Evolutionary conservation across 1,140 invertebrate species (phyloP), one percentile per base, ranked within the genome.

Genomic region (Cyclina sinensis): DNA sequence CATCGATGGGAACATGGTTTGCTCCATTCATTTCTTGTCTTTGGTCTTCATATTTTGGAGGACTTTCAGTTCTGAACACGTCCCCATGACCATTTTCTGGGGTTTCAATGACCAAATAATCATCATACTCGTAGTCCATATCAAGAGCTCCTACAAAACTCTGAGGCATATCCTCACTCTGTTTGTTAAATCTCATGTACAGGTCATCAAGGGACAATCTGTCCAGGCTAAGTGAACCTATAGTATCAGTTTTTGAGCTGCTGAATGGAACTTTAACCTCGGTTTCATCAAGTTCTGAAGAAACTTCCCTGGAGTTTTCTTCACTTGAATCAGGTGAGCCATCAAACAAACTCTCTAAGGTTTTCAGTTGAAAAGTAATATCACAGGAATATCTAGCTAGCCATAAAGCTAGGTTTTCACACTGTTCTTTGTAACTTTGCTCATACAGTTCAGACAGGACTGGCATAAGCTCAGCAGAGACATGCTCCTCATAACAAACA

Each of bases 401-500:
- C 85, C 85, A 87, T 18, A 24, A 18, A 0, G 74, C 48, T 0
- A 87, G 73, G 39, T 30, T 70, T 0, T 51, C 39, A 80, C 85
- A 87, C 43, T 87, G 85, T 5, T 48, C 57, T 37, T 32, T 54
- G 57, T 87, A 87, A 27, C 85, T 87, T 39, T 70, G 16, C 37
- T 87, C 85, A 87, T 87, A 87, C 12, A 87, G 35, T 65, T 87
- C 59, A 80, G 59, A 39, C 74, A 87, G 30, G 3, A 80, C 21
- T 32, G 85, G 85, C 85, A 87, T 79, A 0, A 87, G 37, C 37
- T 79, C 76, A 18, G 32, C 57, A 35, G 85, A 79, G 24, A 87
- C 76, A 70, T 87, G 57, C 24, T 87, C 73, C 35, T 87, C 85
- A 80, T 87, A 87, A 35, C 85, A 87, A 68, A 80, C 70, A 48